A percentile compares a stretch with the other conserved stretches of the same genome.
phyloP scores from a whole-genome alignment of 2,888 invertebrate species.

The Halictus ligatus region DNA sequence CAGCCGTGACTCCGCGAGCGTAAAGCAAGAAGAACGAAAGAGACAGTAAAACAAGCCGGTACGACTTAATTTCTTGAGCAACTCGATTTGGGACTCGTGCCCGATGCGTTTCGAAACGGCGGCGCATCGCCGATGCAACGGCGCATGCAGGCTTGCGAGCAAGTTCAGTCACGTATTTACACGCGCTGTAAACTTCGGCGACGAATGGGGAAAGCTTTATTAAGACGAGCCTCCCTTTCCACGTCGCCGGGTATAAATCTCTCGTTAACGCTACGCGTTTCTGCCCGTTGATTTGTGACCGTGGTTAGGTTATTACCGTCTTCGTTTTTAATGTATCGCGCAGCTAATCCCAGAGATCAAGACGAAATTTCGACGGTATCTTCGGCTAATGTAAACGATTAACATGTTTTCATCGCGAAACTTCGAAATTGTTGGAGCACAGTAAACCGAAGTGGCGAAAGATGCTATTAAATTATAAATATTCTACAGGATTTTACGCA shows the following conservation, averaged over 20 bases:
- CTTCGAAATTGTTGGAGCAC: background rate
- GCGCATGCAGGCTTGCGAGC: constrained; percentile 16
- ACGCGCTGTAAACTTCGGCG: constrained; percentile 43
- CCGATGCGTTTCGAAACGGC: constrained; percentile 54
- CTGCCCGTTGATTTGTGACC: constrained; percentile 46
- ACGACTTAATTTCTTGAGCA: background rate
- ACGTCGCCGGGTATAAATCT: constrained; percentile 32
- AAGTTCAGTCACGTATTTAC: constrained; percentile 60
- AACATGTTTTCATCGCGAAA: background rate
- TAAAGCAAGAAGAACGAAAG: background rate
- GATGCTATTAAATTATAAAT: background rate
- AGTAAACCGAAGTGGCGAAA: background rate
- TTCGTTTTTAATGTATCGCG: constrained; percentile 11
- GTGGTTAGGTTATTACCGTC: constrained; percentile 40
- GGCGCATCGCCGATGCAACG: constrained; percentile 22
- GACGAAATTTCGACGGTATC: background rate
- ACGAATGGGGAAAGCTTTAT: constrained; percentile 52
- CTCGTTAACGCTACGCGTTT: constrained; percentile 34
- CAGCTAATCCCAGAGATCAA: background rate
- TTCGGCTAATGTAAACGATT: background rate
- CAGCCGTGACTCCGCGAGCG: background rate
- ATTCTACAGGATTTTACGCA: too few species aligned
- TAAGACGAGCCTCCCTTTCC: constrained; percentile 37
- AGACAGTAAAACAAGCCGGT: background rate
- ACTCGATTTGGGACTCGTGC: background rate